phyloP scores from a whole-genome alignment of 92 coral and sea anemone genomes.

The Micromussa lordhowensis region DNA sequence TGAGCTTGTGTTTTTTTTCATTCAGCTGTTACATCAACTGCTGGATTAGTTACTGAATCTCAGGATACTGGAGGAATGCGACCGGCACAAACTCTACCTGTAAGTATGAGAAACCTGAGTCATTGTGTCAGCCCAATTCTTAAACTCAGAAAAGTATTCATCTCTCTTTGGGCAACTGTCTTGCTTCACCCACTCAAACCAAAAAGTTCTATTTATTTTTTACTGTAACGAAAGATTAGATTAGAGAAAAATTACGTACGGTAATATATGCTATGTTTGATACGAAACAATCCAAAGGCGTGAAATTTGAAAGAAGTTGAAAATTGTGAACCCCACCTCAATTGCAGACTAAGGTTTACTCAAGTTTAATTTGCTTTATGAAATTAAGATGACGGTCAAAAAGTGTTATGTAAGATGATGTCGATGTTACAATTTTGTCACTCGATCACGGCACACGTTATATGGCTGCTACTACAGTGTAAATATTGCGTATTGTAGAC shows the following conservation, averaged over 20 bases:
- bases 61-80: constrained; percentile 43
- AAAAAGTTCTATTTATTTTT: too few relatives aligned
- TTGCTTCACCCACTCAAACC: too few relatives aligned
- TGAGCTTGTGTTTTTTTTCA: background rate
- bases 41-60: constrained; percentile 36
- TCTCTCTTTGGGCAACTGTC: background rate
- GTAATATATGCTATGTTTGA: too few relatives aligned
- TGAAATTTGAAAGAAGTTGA: too few relatives aligned
- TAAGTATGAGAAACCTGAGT: background rate
- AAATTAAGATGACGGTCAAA: background rate
- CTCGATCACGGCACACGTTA: background rate
- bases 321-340: background rate
- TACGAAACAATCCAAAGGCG: too few relatives aligned
- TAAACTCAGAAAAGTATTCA: background rate
- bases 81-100: constrained; percentile 30
- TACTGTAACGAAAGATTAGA: too few relatives aligned
- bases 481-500: constrained; percentile 18
- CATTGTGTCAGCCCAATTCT: background rate
- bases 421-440: too few relatives aligned
- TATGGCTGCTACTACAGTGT: background rate
- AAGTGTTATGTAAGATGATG: background rate
- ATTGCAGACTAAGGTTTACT: background rate
- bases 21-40: constrained; percentile 30
- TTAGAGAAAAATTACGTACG: too few relatives aligned
- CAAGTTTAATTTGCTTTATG: background rate